phyloP scores from a whole-genome alignment of 2,888 invertebrate species.

The Watsonalla cultraria region DNA sequence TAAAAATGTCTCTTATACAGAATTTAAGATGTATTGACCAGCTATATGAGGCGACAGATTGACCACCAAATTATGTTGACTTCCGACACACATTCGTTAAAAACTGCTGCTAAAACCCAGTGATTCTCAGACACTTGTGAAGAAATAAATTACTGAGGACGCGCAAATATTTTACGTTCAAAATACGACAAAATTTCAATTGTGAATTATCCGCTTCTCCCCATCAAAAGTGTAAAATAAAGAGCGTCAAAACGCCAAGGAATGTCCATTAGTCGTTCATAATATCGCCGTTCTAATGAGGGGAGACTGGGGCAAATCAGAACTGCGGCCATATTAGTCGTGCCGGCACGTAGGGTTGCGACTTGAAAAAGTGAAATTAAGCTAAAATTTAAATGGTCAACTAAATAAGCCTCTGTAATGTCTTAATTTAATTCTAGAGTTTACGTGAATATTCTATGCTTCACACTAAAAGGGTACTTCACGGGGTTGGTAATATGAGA shows the following conservation, averaged over 20 bases:
- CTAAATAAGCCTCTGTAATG: not conserved
- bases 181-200: conserved; percentile 27
- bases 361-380: conserved; percentile 7
- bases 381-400: not conserved
- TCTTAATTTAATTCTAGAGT: too few species aligned
- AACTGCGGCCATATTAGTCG: conserved; percentile 33
- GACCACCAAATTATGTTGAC: too few species aligned
- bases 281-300: conserved; percentile 56
- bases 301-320: conserved; percentile 54
- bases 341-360: conserved; percentile 48
- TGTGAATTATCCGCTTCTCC: conserved; percentile 49
- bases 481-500: too few species aligned
- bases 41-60: too few species aligned
- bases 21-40: too few species aligned
- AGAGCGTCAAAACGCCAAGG: conserved; percentile 41
- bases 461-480: too few species aligned
- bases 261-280: conserved; percentile 65
- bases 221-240: conserved; percentile 46
- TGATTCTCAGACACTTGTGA: too few species aligned
- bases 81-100: too few species aligned
- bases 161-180: conserved; percentile 16
- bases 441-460: too few species aligned
- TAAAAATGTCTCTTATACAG: too few species aligned
- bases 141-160: too few species aligned
- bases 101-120: too few species aligned